Base-by-base conservation (phyloP, 2,888 invertebrate genomes). In the Troides helena region DNA sequence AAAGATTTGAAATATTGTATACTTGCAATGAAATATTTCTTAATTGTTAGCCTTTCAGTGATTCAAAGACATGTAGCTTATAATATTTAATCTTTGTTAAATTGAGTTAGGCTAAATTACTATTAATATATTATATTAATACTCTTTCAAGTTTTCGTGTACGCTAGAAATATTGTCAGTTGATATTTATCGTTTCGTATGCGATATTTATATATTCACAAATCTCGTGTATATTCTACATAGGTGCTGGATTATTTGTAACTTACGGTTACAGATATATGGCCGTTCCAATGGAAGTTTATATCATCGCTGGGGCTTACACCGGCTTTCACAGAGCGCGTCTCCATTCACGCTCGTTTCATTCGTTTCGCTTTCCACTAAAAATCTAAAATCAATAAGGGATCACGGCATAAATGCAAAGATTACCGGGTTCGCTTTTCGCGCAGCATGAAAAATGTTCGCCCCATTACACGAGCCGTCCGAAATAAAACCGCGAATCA, bases 341-440 rank as follows among this genome's bases (percentile, higher is more conserved):
- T 90, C 90, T 90, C 91, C 89, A 92, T 92, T 92, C 91, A 92
- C 82, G 79, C 85, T 79, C 74, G 85, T 86, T 91, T 90, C 90
- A 92, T 92, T 92, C 92, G 90, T 89, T 89, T 85, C 90, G 88
- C 79, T 90, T 89, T 87, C 87, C 86, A 87, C 90, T 91, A 92
- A 92, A 92, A 92, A 92, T 92, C 92, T 92, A 92, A 92, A 92
- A 92, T 92, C 92, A 92, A 92, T 92, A 92, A 91, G 90, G 92
- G 92, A 92, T 92, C 91, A 90, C 84, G 81, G 88, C 81, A 89
- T 92, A 92, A 92, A 92, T 91, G 91, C 91, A 90, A 92, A 92
- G 92, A 92, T 92, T 92, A 92, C 86, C 81, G 82, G 88, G 87
- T 85, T 87, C 90, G 86, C 80, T 88, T 81, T 85, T 85, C 81